Conservation (phyloP, 2,797 vertebrate genomes). For the Sarcoramphus papa region DNA sequence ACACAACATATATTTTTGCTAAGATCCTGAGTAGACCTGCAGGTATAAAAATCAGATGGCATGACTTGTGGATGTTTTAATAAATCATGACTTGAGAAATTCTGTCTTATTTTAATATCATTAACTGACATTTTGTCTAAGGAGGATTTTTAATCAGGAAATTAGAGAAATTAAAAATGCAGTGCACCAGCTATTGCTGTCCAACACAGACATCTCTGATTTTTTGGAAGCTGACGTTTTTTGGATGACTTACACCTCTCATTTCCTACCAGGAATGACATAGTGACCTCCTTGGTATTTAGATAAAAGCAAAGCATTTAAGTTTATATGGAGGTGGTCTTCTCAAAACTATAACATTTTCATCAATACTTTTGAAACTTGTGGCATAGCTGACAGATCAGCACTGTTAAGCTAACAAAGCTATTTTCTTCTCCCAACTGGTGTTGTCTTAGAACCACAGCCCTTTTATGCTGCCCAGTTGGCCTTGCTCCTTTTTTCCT, state of each 20-base stretch:
- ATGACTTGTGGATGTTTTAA: background rate
- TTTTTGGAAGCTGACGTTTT: slow-evolving; percentile 5
- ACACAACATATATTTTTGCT: background rate
- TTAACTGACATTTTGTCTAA: slow-evolving; percentile 20
- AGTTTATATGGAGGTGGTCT: background rate
- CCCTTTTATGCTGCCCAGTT: background rate
- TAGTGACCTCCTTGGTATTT: slow-evolving; percentile 30
- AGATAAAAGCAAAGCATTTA: slow-evolving; percentile 19
- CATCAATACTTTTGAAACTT: background rate
- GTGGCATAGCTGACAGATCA: background rate
- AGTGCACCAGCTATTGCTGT: background rate
- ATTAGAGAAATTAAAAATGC: slow-evolving; percentile 33
- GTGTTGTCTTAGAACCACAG: background rate
- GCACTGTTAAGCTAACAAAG: background rate
- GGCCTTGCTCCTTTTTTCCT: background rate
- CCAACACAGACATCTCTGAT: background rate
- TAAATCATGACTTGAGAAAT: slow-evolving; percentile 13
- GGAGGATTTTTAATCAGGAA: slow-evolving; percentile 28
- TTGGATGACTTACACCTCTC: background rate
- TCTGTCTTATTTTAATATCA: background rate
- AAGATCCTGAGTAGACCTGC: background rate
- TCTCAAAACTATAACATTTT: background rate
- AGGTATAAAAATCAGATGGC: slow-evolving; percentile 32
- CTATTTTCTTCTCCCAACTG: background rate
- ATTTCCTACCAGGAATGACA: background rate